Evolutionary conservation across 2,113 vertebrate species (phyloP), one percentile per base, ranked within the genome.

Genomic region (Trochalopteron elliotii): DNA sequence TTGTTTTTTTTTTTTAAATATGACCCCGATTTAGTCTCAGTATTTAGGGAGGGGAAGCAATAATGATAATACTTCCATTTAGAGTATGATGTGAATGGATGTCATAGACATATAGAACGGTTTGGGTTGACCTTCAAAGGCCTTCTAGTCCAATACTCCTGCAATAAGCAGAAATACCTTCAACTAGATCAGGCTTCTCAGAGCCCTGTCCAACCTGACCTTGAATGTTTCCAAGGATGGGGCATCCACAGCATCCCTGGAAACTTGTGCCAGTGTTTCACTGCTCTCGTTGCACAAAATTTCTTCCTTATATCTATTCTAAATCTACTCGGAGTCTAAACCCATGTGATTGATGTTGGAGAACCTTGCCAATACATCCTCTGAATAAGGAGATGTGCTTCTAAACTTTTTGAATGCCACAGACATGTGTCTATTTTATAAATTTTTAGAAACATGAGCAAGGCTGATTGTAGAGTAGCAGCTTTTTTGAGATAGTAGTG

Each of bases 31-130:
- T 55, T 83, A 69, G 35, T 25, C 24, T 53, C 25, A 42, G 7
- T 33, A 24, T 56, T 72, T 77, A 31, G 20, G 31, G 25, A 55
- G 12, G 11, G 11, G n/a, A 37, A 47, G 21, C 24, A 39, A 69
- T 23, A 39, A n/a, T 40, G 49, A 30, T 12, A 21, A 22, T 50
- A 28, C 56, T 88, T 63, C 52, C 9, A 10, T 40, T 65, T 9
- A 23, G n/a, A 40, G 28, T 31, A 8, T 30, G 55, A n/a, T 4
- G 8, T 4, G 8, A 57, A 25, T 3, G 2, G 16, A 35, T 81
- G 30, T 39, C 11, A 24, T 9, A 55, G 33, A 42, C 28, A 20
- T 3, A 39, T 3, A 39, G 35, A 37, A 45, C 0, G 1, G 8
- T 52, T 80, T 84, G 21, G 35, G 19, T 55, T 75, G 20, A 69